Percentiles rank a stretch among this genome's conserved stretches.
These are phyloP conservation scores for Porites lutea DNA, from an alignment of 64 coral and sea anemone genomes.

Conservation along the genomic window DNA sequence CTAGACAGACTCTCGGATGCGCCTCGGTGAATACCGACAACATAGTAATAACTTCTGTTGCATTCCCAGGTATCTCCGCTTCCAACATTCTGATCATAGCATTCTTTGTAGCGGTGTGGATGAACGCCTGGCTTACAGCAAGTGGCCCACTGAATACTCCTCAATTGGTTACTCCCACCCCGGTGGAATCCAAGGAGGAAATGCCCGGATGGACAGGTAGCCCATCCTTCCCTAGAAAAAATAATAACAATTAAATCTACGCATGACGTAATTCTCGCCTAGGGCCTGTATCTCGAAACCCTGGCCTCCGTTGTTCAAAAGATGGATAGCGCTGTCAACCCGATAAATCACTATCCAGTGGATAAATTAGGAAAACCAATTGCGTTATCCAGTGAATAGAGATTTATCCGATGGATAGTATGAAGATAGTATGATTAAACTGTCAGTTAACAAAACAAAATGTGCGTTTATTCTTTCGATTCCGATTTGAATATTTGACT, in stretches of 20 bases:
- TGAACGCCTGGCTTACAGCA: slow-evolving; percentile 78
- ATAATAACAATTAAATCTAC: background rate
- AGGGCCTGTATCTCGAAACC: too few relatives aligned
- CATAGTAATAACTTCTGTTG: slow-evolving; percentile 7
- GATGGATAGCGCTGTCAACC: too few relatives aligned
- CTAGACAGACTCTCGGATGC: slow-evolving; percentile 43
- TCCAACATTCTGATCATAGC: slow-evolving; percentile 54
- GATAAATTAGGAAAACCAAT: too few relatives aligned
- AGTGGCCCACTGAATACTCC: slow-evolving; percentile 53
- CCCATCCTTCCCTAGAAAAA: slow-evolving; percentile 54
- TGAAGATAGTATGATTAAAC: too few relatives aligned
- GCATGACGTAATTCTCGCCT: too few relatives aligned
- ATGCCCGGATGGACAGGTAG: slow-evolving; percentile 58
- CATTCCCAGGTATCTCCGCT: background rate
- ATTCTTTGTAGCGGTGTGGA: slow-evolving; percentile 40
- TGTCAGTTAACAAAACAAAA: too few relatives aligned
- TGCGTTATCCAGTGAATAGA: too few relatives aligned
- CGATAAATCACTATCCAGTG: too few relatives aligned
- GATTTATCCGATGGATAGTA: too few relatives aligned
- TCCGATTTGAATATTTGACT: too few relatives aligned
- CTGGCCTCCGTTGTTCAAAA: too few relatives aligned
- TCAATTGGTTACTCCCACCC: background rate
- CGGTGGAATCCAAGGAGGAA: slow-evolving; percentile 68
- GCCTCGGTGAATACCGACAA: slow-evolving; percentile 66
- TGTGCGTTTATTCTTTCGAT: too few relatives aligned